These are phyloP conservation scores for Enteromius mattozi DNA, from an alignment of 2,797 vertebrate genomes.

Conservation along the genomic window DNA sequence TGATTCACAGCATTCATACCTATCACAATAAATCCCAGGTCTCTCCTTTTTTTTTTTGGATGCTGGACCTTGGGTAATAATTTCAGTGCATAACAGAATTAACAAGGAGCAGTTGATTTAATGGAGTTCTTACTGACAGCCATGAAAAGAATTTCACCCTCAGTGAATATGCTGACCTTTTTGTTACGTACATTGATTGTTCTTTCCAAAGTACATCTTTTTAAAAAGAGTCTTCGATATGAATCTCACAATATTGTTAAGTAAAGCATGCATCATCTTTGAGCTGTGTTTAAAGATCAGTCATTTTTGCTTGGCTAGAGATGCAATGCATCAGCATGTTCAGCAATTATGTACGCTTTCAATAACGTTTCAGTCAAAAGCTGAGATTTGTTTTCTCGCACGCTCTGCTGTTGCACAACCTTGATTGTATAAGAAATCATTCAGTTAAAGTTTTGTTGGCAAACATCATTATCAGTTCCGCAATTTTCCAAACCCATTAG, in stretches of 20 bases:
- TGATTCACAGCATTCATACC: constrained; percentile 37
- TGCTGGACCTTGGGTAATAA: constrained; percentile 51
- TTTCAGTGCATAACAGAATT: constrained; percentile 68
- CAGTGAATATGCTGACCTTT: constrained; percentile 74
- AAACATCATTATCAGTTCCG: background rate
- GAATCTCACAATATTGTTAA: constrained; percentile 1
- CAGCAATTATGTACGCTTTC: constrained; percentile 18
- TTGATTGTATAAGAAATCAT: background rate
- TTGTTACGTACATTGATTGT: constrained; percentile 72
- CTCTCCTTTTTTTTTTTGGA: background rate
- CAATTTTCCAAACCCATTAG: constrained; percentile 25
- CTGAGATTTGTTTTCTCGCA: background rate
- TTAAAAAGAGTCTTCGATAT: constrained; percentile 47
- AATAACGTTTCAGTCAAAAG: constrained; percentile 14
- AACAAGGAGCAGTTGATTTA: constrained; percentile 61
- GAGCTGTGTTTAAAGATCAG: constrained; percentile 24
- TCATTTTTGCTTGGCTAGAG: constrained; percentile 23
- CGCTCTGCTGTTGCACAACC: background rate
- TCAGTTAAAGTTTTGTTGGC: constrained; percentile 6
- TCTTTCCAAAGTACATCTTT: constrained; percentile 71
- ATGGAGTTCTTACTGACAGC: constrained; percentile 60
- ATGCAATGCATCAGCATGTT: constrained; percentile 37
- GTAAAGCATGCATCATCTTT: constrained; percentile 29
- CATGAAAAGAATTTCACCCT: constrained; percentile 66
- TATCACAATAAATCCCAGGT: constrained; percentile 27